These are phyloP conservation scores for Peromyscus aztecus DNA, from an alignment of 2,797 vertebrate genomes.

Conservation along the genomic window DNA sequence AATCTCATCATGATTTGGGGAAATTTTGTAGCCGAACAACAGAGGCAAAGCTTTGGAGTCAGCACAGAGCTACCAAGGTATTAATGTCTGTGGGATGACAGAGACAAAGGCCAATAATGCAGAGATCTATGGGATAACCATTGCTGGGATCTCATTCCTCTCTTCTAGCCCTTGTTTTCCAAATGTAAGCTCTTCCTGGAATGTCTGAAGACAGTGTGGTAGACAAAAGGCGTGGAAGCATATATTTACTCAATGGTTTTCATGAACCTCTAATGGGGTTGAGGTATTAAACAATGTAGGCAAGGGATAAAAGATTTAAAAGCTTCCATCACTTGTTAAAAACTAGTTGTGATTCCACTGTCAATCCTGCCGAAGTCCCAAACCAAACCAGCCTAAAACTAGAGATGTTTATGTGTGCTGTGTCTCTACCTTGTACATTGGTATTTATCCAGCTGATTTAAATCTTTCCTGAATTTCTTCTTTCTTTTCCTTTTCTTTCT, in stretches of 20 bases:
- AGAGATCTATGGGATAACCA: background rate
- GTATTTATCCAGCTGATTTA: background rate
- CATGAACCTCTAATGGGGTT: background rate
- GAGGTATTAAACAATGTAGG: background rate
- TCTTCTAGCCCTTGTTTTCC: background rate
- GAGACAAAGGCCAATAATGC: background rate
- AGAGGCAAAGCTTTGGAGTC: background rate
- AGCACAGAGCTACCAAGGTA: background rate
- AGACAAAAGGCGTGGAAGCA: too few species aligned
- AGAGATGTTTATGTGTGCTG: background rate
- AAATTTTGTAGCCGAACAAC: background rate
- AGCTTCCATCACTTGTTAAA: background rate
- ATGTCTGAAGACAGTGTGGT: background rate
- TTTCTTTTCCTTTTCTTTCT: background rate
- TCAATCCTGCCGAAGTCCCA: background rate
- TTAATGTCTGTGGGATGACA: background rate
- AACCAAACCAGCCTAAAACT: background rate
- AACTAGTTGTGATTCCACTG: background rate
- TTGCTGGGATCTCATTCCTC: background rate
- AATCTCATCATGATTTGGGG: slow-evolving; percentile 59
- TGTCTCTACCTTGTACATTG: background rate
- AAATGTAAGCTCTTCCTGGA: background rate
- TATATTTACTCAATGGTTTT: background rate
- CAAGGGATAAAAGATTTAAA: background rate
- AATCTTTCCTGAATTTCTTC: background rate